Base-by-base conservation (phyloP, 2,797 vertebrate species). In the Acanthurus tractus region DNA sequence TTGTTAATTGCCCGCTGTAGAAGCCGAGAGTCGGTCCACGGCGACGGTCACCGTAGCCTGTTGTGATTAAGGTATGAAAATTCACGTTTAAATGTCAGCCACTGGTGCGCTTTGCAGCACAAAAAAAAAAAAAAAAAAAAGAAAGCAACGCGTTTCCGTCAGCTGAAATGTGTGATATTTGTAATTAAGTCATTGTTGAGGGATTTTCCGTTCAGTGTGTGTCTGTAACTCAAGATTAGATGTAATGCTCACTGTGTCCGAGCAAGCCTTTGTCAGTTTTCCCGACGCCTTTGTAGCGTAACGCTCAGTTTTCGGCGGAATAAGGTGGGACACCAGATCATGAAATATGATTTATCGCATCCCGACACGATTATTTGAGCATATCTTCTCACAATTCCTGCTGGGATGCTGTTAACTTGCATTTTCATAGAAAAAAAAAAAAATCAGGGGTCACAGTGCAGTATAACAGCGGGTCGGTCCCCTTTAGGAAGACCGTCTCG, bases 21-120 rank as follows among this genome's bases (percentile, higher is more conserved):
- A 62, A 65, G 29, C 77, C 15, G 25, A 40, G 63, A 18, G 48
- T 53, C 34, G 25, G 23, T 56, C 25, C 48, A 46, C 6, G 23
- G 13, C 45, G 63, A 54, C 78, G 63, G 63, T 62, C 54, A 50
- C 61, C 67, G 57, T 14, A 70, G 63, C 52, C 61, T 25, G 68
- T 44, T 70, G 61, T 69, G 45, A 63, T 71, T n/a, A 64, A 87
- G 90, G 90, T 91, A 88, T 56, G 85, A 2, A 12, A 6, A 63
- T 78, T 9, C 4, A 53, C 11, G 38, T 25, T 53, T 74, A 29
- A 23, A 66, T 38, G 34, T 23, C 14, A 63, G 45, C 29, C n/a
- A 4, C 15, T 34, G 25, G 58, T 68, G 81, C 81, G 63, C 82
- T 57, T 73, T 82, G 85, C 85, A 73, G 86, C 71, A 62, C 20